A percentile compares a stretch with the other conserved stretches of the same genome.
These are phyloP conservation scores for Saguinus midas DNA, from an alignment of 2,113 vertebrate species.

Conservation along the genomic window DNA sequence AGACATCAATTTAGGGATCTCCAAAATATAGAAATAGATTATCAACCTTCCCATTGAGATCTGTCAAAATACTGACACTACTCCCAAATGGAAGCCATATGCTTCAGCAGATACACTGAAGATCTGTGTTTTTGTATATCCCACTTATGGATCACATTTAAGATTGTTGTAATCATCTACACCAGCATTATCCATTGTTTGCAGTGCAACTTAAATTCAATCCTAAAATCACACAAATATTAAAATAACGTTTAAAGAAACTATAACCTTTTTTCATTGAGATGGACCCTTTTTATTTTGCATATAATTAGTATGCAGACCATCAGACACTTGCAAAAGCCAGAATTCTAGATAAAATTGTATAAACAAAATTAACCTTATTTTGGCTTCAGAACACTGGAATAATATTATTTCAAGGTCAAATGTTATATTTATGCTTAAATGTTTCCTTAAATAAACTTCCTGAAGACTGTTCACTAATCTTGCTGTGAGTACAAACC, in stretches of 20 bases:
- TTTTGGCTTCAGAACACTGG: slow-evolving; percentile 51
- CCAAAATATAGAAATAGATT: slow-evolving; percentile 36
- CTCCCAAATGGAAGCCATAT: background rate
- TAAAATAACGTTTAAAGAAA: slow-evolving; percentile 39
- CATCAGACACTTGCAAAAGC: slow-evolving; percentile 15
- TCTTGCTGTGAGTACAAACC: slow-evolving; percentile 13
- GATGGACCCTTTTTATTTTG: background rate
- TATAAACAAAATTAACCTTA: slow-evolving; percentile 59
- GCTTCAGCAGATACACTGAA: background rate
- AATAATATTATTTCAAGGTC: slow-evolving; percentile 59
- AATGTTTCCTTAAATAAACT: slow-evolving; percentile 54
- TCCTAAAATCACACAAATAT: slow-evolving; percentile 10
- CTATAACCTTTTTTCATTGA: background rate
- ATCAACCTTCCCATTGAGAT: background rate
- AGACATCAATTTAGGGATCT: background rate
- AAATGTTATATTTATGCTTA: slow-evolving; percentile 24
- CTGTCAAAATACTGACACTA: background rate
- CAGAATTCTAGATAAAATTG: slow-evolving; percentile 38
- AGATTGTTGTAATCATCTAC: background rate
- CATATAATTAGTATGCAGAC: slow-evolving; percentile 5
- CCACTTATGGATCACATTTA: background rate
- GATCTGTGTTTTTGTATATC: background rate
- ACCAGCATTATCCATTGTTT: background rate
- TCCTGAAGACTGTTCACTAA: slow-evolving; percentile 20
- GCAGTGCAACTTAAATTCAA: background rate